phyloP scores from a whole-genome alignment of 92 coral and sea anemone genomes.

The Parazoanthus atlanticus region DNA sequence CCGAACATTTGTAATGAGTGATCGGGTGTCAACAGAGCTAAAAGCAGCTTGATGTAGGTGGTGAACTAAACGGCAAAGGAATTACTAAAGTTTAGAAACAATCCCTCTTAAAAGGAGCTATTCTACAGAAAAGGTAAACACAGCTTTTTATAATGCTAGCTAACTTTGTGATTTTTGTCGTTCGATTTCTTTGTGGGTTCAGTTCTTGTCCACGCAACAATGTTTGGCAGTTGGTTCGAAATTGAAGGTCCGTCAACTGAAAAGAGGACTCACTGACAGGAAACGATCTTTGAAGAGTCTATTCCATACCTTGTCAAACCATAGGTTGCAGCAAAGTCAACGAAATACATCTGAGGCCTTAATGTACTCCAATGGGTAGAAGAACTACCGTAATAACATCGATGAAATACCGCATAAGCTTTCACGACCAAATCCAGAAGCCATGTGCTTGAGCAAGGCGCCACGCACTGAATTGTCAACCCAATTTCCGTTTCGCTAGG shows the following conservation, averaged over 20 bases:
- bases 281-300: not conserved
- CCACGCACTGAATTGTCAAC: not conserved
- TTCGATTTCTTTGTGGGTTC: not conserved
- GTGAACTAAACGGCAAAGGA: not conserved
- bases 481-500: constrained; percentile 39
- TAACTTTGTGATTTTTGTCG: not conserved
- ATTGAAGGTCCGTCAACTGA: not conserved
- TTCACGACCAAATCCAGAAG: not conserved
- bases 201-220: not conserved
- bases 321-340: not conserved
- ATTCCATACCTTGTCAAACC: constrained; percentile 11
- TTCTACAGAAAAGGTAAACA: not conserved
- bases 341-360: not conserved
- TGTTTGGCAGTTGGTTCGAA: not conserved
- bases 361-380: not conserved
- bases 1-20: not conserved
- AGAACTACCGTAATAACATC: not conserved
- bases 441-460: constrained; percentile 22
- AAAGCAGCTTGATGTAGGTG: not conserved
- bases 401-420: not conserved
- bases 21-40: not conserved
- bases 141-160: not conserved
- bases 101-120: not conserved
- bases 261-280: not conserved
- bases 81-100: not conserved